These are phyloP conservation scores for Linepithema humile DNA, from an alignment of 1,140 invertebrate genomes.

Conservation along the genomic window DNA sequence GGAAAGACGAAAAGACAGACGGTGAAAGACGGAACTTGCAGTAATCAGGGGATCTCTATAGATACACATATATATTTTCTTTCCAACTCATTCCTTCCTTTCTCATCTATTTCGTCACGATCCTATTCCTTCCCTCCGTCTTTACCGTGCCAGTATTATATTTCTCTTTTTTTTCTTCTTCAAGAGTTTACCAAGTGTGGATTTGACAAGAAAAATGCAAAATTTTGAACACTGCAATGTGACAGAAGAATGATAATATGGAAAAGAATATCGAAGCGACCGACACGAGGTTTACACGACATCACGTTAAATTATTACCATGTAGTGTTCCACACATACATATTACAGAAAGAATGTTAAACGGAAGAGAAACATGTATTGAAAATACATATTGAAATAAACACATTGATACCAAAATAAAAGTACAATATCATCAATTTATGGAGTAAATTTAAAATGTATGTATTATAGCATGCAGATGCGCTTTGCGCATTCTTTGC, in stretches of 20 bases:
- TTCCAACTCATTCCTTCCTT: conserved; percentile 13
- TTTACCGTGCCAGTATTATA: not conserved
- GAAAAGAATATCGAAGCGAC: conserved; percentile 7
- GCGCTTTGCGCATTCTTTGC: not conserved
- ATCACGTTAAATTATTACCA: not conserved
- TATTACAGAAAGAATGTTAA: not conserved
- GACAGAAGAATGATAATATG: conserved; percentile 42
- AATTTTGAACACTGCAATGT: conserved; percentile 23
- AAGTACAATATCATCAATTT: not conserved
- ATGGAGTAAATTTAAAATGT: not conserved
- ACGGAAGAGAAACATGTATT: not conserved
- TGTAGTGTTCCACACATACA: not conserved
- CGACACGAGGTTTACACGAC: not conserved
- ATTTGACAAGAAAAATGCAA: conserved; percentile 28
- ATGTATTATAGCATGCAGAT: not conserved
- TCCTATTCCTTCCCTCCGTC: conserved; percentile 50
- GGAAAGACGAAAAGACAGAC: conserved; percentile 76
- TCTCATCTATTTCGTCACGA: conserved; percentile 69
- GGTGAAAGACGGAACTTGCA: conserved; percentile 79
- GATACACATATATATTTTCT: conserved; percentile 42
- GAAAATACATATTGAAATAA: not conserved
- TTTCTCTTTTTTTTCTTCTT: not conserved
- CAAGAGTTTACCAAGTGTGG: conserved; percentile 49
- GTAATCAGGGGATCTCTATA: conserved; percentile 78
- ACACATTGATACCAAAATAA: not conserved